Conservation (phyloP, 2,797 vertebrate genomes). For the Pseudotriccus pelzelni region DNA sequence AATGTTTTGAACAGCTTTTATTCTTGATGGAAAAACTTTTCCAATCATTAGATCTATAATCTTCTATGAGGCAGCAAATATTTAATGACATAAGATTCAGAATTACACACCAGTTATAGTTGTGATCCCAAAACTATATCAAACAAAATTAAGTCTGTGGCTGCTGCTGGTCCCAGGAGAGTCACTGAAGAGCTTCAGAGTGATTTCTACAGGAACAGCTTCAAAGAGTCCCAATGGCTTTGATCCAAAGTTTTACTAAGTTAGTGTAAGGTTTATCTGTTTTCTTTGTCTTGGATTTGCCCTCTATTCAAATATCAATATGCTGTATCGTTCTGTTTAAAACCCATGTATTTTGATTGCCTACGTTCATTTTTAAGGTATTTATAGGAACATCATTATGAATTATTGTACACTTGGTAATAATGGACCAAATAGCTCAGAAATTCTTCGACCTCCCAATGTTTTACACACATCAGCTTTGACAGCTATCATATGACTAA, state of each 20-base stretch:
- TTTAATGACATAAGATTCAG: not conserved
- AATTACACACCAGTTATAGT: not conserved
- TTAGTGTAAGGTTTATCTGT: not conserved
- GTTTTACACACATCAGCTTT: not conserved
- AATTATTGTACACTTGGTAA: not conserved
- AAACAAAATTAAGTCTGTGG: not conserved
- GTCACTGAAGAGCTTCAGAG: not conserved
- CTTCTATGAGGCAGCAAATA: not conserved
- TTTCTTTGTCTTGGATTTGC: not conserved
- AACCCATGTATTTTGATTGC: not conserved
- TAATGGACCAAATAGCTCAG: not conserved
- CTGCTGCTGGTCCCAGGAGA: not conserved
- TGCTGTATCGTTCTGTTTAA: not conserved
- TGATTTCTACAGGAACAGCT: not conserved
- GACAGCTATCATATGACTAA: not conserved
- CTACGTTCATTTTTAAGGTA: not conserved
- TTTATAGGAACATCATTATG: not conserved
- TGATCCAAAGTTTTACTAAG: not conserved
- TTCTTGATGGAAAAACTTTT: constrained; percentile 20
- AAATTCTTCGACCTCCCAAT: not conserved
- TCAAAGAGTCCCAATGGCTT: not conserved
- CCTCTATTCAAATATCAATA: not conserved
- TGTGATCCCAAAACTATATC: not conserved
- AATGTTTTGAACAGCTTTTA: constrained; percentile 23
- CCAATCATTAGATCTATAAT: not conserved